Evolutionary conservation across 2,113 vertebrate genomes (phyloP), one percentile per base, ranked within the genome.

Genomic region (Psilopogon haemacephalus): DNA sequence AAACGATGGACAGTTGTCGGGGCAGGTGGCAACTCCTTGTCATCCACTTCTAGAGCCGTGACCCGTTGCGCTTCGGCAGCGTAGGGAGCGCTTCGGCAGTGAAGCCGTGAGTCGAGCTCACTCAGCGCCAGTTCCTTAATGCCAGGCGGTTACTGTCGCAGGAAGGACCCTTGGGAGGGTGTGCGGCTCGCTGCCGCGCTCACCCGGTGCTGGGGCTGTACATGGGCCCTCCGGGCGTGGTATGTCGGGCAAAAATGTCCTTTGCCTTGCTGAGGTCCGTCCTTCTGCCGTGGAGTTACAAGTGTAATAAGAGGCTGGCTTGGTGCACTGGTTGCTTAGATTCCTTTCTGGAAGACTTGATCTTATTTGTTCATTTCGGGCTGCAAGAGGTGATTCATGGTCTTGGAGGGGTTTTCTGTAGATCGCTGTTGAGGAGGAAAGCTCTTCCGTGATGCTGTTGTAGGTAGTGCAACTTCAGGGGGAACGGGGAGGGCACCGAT

Each of bases 71-170:
- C 27, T 32, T 17, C 12, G 55, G 19, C 1, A 0, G 19, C 12
- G 42, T 42, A 5, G 12, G 42, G 20, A 58, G 71, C 3, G 0
- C 20, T 19, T 20, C 38, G 19, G 48, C 4, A 4, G 30, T 6
- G 46, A 13, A 24, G 32, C 28, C 16, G n/a, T 4, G 42, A 59
- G 33, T 64, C 2, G 17, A 37, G 8, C 44, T 42, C 16, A 0
- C 33, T 32, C 5, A 3, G 40, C 1, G 4, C 4, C 3, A 1
- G 32, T 7, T 12, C 11, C 13, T 9, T 0, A 0, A 8, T 15
- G 46, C 46, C 11, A 3, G 62, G 8, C 11, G 46, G 46, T 54
- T 2, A 0, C 9, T 8, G 20, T 3, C 6, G 1, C 64, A 5
- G 68, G 18, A 35, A 38, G 12, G 23, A 21, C 65, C 58, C n/a